Evolutionary conservation across 2,888 invertebrate genomes (phyloP), one percentile per base, ranked within the genome.

Genomic region (Leptinotarsa haldemani): DNA sequence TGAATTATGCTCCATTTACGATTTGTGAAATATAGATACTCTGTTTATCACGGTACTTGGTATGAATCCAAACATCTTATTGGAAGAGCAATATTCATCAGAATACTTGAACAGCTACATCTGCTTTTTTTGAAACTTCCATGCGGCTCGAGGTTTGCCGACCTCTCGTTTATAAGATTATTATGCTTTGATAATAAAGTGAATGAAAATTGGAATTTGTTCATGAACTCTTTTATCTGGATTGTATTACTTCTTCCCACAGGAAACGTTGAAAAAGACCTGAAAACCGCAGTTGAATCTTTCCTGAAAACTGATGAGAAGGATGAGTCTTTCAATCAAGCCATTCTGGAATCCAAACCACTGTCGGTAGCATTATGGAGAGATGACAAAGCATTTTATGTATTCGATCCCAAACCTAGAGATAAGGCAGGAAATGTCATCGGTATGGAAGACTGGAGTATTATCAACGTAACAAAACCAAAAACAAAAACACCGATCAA

Each of bases 391-490:
- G 69, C 81, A 3, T 82, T 78, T 68, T 88, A 83, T 74, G 70
- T 86, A 0, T 88, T 87, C 74, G 88, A 88, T 80, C 84, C 87
- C 13, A 83, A 81, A 74, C 83, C 86, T 4, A 81, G 87, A 40
- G 85, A 87, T 76, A 81, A 83, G 20, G 72, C 73, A 5, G 87
- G 87, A 4, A 78, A 84, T 65, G 80, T 85, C 5, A 85, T 84
- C 69, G 86, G 87, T 7, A 71, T 68, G 71, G 84, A 85, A 16
- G 85, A 86, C 22, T 87, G 86, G 86, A 85, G 83, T 70, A 79
- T 80, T 58, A 66, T 76, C 0, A 74, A 75, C 53, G 73, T 53
- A 66, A 72, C 20, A 22, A 74, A 74, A 67, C 69, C 73, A 1
- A 71, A 30, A 25, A 73, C 61, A 15, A 25, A 53, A 52, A 50